Evolutionary conservation across 2,888 invertebrate genomes (phyloP), one percentile per base, ranked within the genome.

Genomic region (Neoitamus cyanurus): DNA sequence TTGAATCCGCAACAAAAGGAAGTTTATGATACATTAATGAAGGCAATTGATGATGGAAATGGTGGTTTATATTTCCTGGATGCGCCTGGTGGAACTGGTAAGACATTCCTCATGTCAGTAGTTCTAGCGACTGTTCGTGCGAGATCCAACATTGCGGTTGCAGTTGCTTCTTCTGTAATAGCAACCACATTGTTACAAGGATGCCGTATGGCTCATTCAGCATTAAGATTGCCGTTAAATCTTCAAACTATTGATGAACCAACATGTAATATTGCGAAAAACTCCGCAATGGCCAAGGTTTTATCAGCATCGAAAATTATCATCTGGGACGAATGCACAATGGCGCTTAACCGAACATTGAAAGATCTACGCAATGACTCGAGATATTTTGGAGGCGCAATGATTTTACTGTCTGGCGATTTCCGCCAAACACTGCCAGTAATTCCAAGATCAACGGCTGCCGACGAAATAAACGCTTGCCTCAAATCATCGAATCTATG

Each of bases 281-380:
- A 87, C 80, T 88, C 88, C 25, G 88, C 87, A 85, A 88, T 88
- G 87, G 89, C 87, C 70, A 88, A 87, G 88, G 87, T 90, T 77
- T 86, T 89, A 70, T 86, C 83, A 73, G 80, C 86, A 84, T 87
- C 88, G 69, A 87, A 86, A 87, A 85, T 89, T 20, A 88, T 89
- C 25, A 84, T 89, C 80, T 88, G 88, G 88, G 87, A 87, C 85
- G 87, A 88, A 15, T 86, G 87, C 87, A 28, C 88, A 88, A 73
- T 88, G 88, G 87, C 86, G n/a, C 84, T 88, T 11, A 75, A 88
- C 82, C 85, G 87, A 85, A 88, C 87, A 69, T 77, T 88, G 48
- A 80, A 87, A 87, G 87, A 89, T 87, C 68, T 88, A 30, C 86
- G 87, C 31, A 78, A 31, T 31, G 31, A 31, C 31, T 31, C 31